These are phyloP conservation scores for Trididemnum nubilum DNA, from an alignment of 23 tunicate species.

Conservation along the genomic window DNA sequence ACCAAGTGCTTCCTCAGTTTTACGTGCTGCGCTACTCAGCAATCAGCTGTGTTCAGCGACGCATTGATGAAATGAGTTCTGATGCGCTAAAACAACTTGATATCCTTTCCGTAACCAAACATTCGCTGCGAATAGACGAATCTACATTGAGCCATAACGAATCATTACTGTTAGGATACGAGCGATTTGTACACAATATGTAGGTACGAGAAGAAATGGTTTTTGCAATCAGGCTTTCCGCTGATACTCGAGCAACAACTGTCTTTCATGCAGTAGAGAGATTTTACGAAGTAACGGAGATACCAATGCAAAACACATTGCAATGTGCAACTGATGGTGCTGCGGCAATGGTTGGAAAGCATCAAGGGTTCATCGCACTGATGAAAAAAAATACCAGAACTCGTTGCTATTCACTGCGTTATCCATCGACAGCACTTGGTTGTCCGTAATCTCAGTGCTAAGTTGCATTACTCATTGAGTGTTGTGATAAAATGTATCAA, in stretches of 20 bases:
- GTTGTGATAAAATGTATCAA: slow-evolving; percentile 35
- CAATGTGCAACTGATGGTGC: too few relatives aligned
- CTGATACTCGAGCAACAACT: slow-evolving; percentile 48
- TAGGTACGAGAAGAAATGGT: slow-evolving; percentile 32
- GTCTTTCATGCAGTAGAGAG: too few relatives aligned
- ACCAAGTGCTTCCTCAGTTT: slow-evolving; percentile 35
- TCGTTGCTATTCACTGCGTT: slow-evolving; percentile 36
- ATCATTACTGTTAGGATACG: slow-evolving; percentile 43
- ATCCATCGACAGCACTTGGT: slow-evolving; percentile 58
- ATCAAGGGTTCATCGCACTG: slow-evolving; percentile 48
- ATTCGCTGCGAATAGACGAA: slow-evolving; percentile 31
- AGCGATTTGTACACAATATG: slow-evolving; percentile 44
- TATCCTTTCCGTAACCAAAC: slow-evolving; percentile 26
- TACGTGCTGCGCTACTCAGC: slow-evolving; percentile 35
- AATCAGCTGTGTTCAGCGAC: slow-evolving; percentile 28
- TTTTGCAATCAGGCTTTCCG: slow-evolving; percentile 18
- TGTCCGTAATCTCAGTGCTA: too few relatives aligned
- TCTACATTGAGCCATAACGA: slow-evolving; percentile 29
- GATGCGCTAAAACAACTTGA: slow-evolving; percentile 23
- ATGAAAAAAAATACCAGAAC: slow-evolving; percentile 22
- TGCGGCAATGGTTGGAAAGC: background rate
- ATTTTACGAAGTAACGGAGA: background rate
- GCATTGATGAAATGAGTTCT: slow-evolving; percentile 29
- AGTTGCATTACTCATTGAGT: slow-evolving; percentile 24
- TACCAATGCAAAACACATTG: slow-evolving; percentile 30